phyloP scores from a whole-genome alignment of 2,888 invertebrate genomes.

The Peribatodes rhomboidaria region DNA sequence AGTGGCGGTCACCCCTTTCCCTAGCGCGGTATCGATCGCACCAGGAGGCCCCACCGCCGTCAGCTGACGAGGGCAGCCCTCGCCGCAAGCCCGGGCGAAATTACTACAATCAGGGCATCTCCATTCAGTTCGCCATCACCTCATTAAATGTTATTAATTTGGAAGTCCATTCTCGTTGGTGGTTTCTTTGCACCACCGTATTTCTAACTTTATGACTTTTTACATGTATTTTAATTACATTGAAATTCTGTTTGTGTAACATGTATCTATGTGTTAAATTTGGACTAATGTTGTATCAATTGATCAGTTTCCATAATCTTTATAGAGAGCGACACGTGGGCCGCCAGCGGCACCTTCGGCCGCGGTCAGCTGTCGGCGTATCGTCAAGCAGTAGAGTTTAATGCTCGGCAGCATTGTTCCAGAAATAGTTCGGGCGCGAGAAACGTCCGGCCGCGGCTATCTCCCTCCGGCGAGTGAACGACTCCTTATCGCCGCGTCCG shows the following conservation, averaged over 20 bases:
- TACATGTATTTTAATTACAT: no score
- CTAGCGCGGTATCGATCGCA: conserved; percentile 22
- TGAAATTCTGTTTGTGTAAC: no score
- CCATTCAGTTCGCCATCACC: conserved; percentile 30
- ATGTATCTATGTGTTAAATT: no score
- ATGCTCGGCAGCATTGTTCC: conserved; percentile 70
- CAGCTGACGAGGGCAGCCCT: conserved; percentile 6
- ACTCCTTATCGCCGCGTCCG: conserved; percentile 74
- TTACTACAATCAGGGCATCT: conserved; percentile 25
- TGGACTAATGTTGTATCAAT: conserved; percentile 1
- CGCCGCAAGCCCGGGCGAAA: conserved; percentile 19
- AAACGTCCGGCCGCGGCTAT: conserved; percentile 54
- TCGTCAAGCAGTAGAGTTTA: conserved; percentile 59
- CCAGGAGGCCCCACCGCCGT: neutral
- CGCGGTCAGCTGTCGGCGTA: conserved; percentile 63
- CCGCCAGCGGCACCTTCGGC: conserved; percentile 19
- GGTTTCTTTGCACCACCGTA: neutral
- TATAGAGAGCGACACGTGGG: conserved; percentile 35
- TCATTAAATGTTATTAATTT: conserved; percentile 40
- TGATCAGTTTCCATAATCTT: conserved; percentile 7
- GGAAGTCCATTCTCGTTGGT: conserved; percentile 19
- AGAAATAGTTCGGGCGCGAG: conserved; percentile 66
- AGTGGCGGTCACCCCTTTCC: conserved; percentile 13
- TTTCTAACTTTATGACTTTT: conserved; percentile 1
- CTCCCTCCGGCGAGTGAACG: conserved; percentile 75